These are phyloP conservation scores for Heliocidaris erythrogramma DNA, from an alignment of 35 echinoderm and acorn worm genomes.

Conservation along the genomic window DNA sequence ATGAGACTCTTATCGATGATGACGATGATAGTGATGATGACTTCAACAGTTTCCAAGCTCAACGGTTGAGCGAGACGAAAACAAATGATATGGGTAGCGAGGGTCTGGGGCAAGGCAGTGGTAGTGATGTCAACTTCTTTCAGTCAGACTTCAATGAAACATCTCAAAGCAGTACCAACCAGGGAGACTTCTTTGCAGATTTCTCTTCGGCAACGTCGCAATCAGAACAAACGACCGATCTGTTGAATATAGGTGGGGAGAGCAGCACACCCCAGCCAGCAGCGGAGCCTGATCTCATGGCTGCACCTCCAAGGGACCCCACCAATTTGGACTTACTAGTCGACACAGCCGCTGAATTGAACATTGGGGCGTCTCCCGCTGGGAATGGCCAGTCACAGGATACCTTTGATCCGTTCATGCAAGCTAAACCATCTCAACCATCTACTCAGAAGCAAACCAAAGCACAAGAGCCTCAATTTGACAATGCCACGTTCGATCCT, in stretches of 20 bases:
- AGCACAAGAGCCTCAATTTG: neutral
- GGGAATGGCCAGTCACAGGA: conserved; percentile 29
- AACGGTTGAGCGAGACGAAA: neutral
- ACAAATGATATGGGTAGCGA: conserved; percentile 50
- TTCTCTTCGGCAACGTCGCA: conserved; percentile 23
- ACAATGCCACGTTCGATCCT: conserved; percentile 60
- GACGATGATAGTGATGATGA: conserved; percentile 69
- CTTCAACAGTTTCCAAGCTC: conserved; percentile 22
- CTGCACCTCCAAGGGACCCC: conserved; percentile 49
- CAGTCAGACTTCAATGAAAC: conserved; percentile 41
- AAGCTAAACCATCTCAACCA: conserved; percentile 28
- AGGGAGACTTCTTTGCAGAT: conserved; percentile 34
- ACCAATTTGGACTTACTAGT: conserved; percentile 80
- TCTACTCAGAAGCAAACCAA: conserved; percentile 22
- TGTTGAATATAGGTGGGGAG: conserved; percentile 62
- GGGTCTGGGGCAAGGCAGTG: neutral
- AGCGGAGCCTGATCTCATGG: conserved; percentile 56
- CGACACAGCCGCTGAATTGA: conserved; percentile 25
- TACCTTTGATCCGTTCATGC: conserved; percentile 79
- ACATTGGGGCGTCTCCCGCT: neutral
- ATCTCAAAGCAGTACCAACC: neutral
- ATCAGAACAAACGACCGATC: conserved; percentile 56
- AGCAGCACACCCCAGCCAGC: neutral
- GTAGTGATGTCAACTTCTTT: conserved; percentile 56
- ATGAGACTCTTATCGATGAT: conserved; percentile 67